These are phyloP conservation scores for Alviniconcha strummeri DNA, from an alignment of 2,888 invertebrate species.

Conservation along the genomic window DNA sequence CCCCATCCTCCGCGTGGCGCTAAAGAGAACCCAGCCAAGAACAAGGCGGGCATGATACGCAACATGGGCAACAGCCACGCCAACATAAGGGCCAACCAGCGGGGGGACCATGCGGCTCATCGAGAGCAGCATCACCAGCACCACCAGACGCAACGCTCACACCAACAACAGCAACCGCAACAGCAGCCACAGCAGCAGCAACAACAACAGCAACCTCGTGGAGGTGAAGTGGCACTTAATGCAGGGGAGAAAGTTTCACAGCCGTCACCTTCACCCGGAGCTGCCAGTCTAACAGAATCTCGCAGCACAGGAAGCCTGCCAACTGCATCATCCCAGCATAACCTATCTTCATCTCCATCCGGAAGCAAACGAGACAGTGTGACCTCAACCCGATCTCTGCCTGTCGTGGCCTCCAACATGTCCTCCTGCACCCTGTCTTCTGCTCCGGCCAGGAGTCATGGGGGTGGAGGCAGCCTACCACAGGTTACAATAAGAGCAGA, in stretches of 20 bases:
- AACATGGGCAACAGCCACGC: constrained; percentile 33
- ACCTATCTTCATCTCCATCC: not conserved
- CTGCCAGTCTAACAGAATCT: constrained; percentile 26
- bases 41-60: constrained; percentile 31
- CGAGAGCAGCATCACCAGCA: constrained; percentile 22
- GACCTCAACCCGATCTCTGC: constrained; percentile 28
- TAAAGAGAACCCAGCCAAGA: constrained; percentile 33
- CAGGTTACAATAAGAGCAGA: constrained; percentile 9
- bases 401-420: constrained; percentile 28
- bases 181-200: constrained; percentile 1
- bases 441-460: constrained; percentile 4
- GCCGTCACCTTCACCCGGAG: not conserved
- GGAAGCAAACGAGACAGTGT: constrained; percentile 27
- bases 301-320: constrained; percentile 25
- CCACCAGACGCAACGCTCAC: not conserved
- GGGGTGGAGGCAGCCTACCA: not conserved
- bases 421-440: constrained; percentile 22
- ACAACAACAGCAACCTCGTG: constrained; percentile 10
- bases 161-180: constrained; percentile 9
- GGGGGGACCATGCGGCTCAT: constrained; percentile 9
- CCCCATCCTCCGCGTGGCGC: constrained; percentile 26
- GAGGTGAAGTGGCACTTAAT: not conserved
- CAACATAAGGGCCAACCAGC: constrained; percentile 34
- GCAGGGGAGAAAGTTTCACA: constrained; percentile 7
- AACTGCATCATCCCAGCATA: constrained; percentile 12